Base-by-base conservation (phyloP, 2,113 vertebrate genomes). In the Leptocoma aspasia region DNA sequence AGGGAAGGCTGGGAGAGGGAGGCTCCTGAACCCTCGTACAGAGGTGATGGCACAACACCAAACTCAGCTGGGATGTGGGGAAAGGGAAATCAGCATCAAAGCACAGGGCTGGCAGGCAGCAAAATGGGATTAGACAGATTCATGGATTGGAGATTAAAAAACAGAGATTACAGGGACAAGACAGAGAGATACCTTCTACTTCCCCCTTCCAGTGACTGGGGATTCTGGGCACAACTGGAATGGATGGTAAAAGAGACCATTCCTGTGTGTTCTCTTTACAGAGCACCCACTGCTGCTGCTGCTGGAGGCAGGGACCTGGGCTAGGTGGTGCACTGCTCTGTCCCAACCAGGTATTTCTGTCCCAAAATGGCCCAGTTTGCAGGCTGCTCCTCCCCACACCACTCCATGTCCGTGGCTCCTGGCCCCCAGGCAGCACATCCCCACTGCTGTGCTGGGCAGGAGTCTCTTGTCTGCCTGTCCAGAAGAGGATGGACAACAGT, bases 121-220 rank as follows among this genome's bases (percentile, higher is more conserved):
- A 89, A 59, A 82, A 68, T 7, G 6, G 19, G 37, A 77, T 77
- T 72, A 59, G 21, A 79, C 5, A 65, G 10, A 60, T 73, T 23
- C 27, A 15, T 37, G 15, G 19, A 49, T 18, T 49, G 31, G 19
- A 54, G 54, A 42, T 47, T 33, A 35, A 54, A 37, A 47, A 41
- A 6, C 35, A 53, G 8, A 33, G 5, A 18, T 20, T 56, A 39
- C 13, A 45, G 20, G 31, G 22, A 65, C 19, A 37, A 65, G 11
- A n/a, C n/a, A 65, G 66, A 63, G 23, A 37, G 5, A 15, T 15
- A 20, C 8, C 20, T 69, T 56, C 12, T 22, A 22, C 11, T 18
- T 3, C 5, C 4, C 12, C 70, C 31, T 79, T 61, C n/a, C 17
- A 4, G 17, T 4, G 39, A 8, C 33, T 33, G 17, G 0, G 0